Conservation (phyloP, 2,113 vertebrate species). For the Barbus barbus region DNA sequence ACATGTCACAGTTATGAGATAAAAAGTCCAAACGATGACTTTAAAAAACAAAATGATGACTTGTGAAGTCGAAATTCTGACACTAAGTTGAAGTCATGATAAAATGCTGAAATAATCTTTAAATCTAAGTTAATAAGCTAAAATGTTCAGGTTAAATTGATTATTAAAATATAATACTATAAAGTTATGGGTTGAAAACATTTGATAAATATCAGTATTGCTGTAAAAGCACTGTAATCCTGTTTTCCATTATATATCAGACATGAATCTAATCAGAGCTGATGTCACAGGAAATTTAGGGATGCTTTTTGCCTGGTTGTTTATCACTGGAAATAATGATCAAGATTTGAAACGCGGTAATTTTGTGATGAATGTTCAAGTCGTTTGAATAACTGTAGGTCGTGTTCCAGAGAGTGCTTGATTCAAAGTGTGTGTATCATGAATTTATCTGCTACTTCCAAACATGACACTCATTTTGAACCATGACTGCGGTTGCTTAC, state of each 20-base stretch:
- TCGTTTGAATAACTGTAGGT: background rate
- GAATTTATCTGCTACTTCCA: background rate
- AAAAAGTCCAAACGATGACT: background rate
- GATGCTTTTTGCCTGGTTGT: background rate
- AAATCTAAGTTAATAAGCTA: background rate
- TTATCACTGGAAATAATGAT: conserved; percentile 13
- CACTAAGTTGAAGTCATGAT: too few relatives aligned
- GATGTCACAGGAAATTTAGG: conserved; percentile 1
- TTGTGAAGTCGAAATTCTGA: too few relatives aligned
- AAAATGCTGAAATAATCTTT: background rate
- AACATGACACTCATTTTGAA: conserved; percentile 7
- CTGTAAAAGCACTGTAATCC: background rate
- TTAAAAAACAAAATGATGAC: too few relatives aligned
- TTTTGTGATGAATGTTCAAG: background rate
- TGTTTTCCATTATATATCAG: conserved; percentile 10
- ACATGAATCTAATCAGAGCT: conserved; percentile 9
- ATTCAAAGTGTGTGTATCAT: background rate
- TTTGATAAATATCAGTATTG: background rate
- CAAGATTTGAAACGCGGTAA: background rate
- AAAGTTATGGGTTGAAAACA: background rate
- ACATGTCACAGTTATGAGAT: too few relatives aligned
- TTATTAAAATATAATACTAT: background rate
- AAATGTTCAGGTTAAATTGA: background rate
- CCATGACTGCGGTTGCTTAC: conserved; percentile 2
- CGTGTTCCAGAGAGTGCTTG: background rate